phyloP scores from a whole-genome alignment of 1,140 invertebrate species.

The Zaprionus davidi region DNA sequence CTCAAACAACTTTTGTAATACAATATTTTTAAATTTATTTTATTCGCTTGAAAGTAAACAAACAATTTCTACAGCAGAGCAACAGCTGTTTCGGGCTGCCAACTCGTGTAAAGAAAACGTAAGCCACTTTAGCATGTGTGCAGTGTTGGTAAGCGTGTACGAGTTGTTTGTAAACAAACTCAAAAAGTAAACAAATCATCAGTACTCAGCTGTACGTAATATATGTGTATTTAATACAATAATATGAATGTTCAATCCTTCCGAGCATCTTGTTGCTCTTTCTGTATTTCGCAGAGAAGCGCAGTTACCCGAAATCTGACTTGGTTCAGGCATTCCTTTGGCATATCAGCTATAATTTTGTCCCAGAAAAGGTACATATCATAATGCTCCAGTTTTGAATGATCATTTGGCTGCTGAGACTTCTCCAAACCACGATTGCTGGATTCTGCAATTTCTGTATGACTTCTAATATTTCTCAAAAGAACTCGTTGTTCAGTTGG shows the following conservation, averaged over 20 bases:
- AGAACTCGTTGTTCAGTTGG: neutral
- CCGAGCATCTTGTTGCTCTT: neutral
- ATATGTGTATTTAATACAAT: neutral
- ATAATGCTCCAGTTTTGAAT: neutral
- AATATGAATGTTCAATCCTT: neutral
- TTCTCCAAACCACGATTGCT: neutral
- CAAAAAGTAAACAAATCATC: neutral
- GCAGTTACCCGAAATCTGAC: neutral
- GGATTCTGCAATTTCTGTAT: neutral
- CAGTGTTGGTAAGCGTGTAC: neutral
- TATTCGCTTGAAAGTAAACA: neutral
- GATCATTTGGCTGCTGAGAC: neutral
- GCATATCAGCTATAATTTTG: neutral
- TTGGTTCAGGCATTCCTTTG: neutral
- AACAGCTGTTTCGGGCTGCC: slow-evolving; percentile 23
- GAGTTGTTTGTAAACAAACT: neutral
- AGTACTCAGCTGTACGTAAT: neutral
- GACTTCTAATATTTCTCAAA: neutral
- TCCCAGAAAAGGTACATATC: slow-evolving; percentile 3
- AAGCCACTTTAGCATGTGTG: neutral
- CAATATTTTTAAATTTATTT: neutral
- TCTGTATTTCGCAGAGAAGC: neutral
- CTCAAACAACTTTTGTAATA: no score
- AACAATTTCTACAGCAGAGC: neutral
- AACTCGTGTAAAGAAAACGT: neutral